Conservation (phyloP, 2,797 vertebrate genomes). For the Platalea minor region DNA sequence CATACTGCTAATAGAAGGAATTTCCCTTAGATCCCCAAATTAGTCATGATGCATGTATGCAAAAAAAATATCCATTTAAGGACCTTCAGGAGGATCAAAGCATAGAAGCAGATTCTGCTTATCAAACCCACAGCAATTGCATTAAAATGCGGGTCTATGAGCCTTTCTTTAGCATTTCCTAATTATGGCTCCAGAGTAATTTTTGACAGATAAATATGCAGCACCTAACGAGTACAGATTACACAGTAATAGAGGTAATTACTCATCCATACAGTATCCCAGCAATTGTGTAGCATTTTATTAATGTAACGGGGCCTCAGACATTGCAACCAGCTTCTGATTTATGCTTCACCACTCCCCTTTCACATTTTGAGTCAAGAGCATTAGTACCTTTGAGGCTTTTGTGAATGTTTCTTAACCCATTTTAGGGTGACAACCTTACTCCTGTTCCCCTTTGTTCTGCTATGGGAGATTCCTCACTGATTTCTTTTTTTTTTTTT, state of each 20-base stretch:
- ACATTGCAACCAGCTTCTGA: background rate
- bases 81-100: background rate
- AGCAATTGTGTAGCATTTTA: background rate
- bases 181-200: background rate
- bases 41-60: background rate
- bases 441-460: background rate
- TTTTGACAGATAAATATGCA: background rate
- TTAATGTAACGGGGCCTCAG: background rate
- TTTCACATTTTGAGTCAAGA: background rate
- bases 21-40: constrained; percentile 16
- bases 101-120: background rate
- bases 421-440: background rate
- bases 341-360: background rate
- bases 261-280: background rate
- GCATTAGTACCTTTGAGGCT: background rate
- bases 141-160: background rate
- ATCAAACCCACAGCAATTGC: background rate
- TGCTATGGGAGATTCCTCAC: background rate
- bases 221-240: background rate
- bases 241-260: background rate
- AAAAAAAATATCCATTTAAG: background rate
- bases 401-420: background rate
- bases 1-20: background rate
- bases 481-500: background rate
- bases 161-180: background rate